Evolutionary conservation across 2,888 invertebrate species (phyloP), one percentile per base, ranked within the genome.

Genomic region (Noctuana brunneofusca): DNA sequence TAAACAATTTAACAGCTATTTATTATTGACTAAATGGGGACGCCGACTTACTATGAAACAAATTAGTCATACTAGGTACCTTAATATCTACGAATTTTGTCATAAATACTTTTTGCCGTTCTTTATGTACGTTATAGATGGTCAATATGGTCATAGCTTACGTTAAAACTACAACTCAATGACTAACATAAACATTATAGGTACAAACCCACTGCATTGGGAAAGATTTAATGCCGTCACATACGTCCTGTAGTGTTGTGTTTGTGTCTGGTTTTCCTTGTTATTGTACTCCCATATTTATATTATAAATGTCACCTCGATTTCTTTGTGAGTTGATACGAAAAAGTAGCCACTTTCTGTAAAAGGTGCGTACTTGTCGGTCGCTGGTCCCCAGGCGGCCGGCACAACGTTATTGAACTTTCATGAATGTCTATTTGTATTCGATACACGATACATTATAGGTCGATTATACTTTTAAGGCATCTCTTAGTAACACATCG

Each of bases 331-430:
- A 35, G 52, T 52, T 27, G 22, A 30, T 53, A 53, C 16, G 14
- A 60, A 60, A 60, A 54, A 59, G 60, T 38, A 35, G 54, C 27
- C 48, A 30, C 48, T 35, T 48, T 48, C 54, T 54, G 54, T 60
- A 60, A 32, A 60, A 60, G 60, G 60, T 18, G 48, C 54, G 60
- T n/a, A 53, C 18, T 27, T 32, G 53, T 16, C 60, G 46, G 46
- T 16, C 53, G 14, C 32, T 11, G 46, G 16, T 54, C 59, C 53
- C 46, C 48, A 70, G 66, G 70, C 69, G 55, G 57, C 53, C 64
- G 66, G 72, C 75, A 60, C 41, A 63, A 65, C 74, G 76, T 66
- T 80, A 83, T 82, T 80, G 79, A 79, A 81, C 83, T 77, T 81
- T 75, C 72, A 71, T 74, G 71, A 71, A 38, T 22, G 22, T 38